Conservation (phyloP, 1,140 invertebrate genomes). For the Akabosia matsudoensis region DNA sequence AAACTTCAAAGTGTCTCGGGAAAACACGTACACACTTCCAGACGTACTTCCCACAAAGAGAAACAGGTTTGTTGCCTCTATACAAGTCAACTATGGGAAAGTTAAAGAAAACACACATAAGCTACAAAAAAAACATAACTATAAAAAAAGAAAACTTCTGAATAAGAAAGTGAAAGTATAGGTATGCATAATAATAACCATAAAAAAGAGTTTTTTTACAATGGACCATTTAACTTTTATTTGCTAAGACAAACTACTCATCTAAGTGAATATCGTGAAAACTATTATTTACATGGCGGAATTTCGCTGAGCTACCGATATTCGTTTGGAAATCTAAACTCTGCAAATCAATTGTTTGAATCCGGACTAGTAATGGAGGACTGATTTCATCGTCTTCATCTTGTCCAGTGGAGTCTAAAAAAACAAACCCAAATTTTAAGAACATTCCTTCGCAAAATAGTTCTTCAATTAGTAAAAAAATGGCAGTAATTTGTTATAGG, state of each 20-base stretch:
- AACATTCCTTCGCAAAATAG: too few relatives aligned
- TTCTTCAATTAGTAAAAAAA: too few relatives aligned
- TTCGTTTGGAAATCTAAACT: slow-evolving; percentile 37
- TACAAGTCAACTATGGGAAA: slow-evolving; percentile 40
- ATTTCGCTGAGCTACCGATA: slow-evolving; percentile 12
- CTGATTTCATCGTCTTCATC: slow-evolving; percentile 6
- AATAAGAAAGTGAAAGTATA: not conserved
- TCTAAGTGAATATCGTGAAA: not conserved
- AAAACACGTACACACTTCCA: slow-evolving; percentile 41
- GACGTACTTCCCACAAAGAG: slow-evolving; percentile 40
- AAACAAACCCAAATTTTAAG: not conserved
- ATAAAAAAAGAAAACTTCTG: not conserved
- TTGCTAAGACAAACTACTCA: not conserved
- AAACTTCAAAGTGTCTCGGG: slow-evolving; percentile 38
- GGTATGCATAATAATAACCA: too few relatives aligned
- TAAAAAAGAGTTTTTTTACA: not conserved
- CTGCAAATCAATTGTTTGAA: slow-evolving; percentile 41
- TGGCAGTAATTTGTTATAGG: too few relatives aligned
- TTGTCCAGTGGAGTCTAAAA: not conserved
- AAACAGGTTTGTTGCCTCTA: slow-evolving; percentile 41
- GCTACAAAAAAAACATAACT: not conserved
- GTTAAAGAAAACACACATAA: slow-evolving; percentile 2
- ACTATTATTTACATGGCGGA: not conserved
- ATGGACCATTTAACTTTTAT: not conserved
- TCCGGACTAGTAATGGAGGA: slow-evolving; percentile 36